These are phyloP conservation scores for Callithrix jacchus DNA, from an alignment of 2,113 vertebrate genomes.

Conservation along the genomic window DNA sequence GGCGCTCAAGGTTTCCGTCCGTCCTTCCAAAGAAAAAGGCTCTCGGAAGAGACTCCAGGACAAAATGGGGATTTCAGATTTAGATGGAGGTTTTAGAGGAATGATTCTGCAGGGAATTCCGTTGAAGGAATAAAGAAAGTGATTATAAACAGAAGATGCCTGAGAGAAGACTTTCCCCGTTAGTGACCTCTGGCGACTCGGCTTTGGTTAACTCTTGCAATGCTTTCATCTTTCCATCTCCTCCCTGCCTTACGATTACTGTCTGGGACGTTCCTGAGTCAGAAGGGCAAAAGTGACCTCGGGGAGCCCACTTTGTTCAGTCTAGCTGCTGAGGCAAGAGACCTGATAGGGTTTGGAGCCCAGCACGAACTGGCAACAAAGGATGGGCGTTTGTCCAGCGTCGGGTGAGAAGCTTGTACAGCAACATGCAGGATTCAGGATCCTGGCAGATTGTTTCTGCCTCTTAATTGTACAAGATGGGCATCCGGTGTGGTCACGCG, in stretches of 20 bases:
- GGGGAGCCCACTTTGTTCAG: neutral
- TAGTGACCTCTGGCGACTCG: neutral
- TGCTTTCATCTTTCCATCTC: neutral
- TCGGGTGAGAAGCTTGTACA: neutral
- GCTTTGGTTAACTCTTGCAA: constrained; percentile 5
- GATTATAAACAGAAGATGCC: neutral
- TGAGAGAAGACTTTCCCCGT: neutral
- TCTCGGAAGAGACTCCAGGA: neutral
- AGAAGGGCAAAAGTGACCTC: neutral
- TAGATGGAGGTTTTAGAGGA: neutral
- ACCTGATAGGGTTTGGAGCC: neutral
- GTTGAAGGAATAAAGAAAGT: neutral
- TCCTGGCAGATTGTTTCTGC: neutral
- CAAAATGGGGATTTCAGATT: constrained; percentile 18
- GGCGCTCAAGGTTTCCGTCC: constrained; percentile 59
- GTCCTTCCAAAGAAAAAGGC: neutral
- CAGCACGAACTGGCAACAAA: neutral
- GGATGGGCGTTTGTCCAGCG: neutral
- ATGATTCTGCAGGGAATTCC: neutral
- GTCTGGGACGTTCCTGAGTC: neutral
- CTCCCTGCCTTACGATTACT: neutral
- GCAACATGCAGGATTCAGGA: neutral
- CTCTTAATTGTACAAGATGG: neutral
- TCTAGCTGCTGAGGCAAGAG: neutral
- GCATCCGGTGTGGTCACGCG: neutral